Base-by-base conservation (phyloP, 2,888 invertebrate genomes). In the Microplitis deprimator region DNA sequence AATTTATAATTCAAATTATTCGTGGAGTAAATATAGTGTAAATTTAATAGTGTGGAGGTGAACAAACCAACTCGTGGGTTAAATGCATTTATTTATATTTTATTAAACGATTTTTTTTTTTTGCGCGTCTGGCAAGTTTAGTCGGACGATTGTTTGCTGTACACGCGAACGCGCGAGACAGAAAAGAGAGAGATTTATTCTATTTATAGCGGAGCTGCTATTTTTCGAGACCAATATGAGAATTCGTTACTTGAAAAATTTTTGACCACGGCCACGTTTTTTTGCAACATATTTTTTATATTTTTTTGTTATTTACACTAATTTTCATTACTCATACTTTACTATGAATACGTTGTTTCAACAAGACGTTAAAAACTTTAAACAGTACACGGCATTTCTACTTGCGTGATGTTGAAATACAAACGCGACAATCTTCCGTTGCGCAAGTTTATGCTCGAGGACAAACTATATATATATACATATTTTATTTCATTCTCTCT, bases 51-150 rank as follows among this genome's bases (percentile, higher is more conserved):
- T 4, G 29, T 29, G 29, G 29, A 29, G 29, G 29, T 29, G 29
- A 29, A 29, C 29, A 29, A 29, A 29, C 29, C 29, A 4, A 29
- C 29, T 29, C 29, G 29, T 17, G 50, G 17, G 16, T 16, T 68
- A 41, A 68, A 50, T 13, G 13, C 13, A 50, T 50, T 50, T 50
- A 13, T 50, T 50, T 13, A 50, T 50, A 50, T 50, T 50, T 68
- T 40, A 41, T 20, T 41, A 16, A 41, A 17, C 16, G 50, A 13
- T 50, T 50, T 50, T 65, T 65, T 68, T 16, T 67, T 65, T 65
- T 73, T 65, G 40, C 50, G 65, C 73, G 74, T 74, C 68, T 74
- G 68, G 68, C 67, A 60, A 73, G 67, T 68, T 59, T 67, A 41
- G 39, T 17, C 50, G 29, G 40, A 50, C 60, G 68, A 74, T 74